These are phyloP conservation scores for Dasypogon diadema DNA, from an alignment of 2,888 invertebrate genomes.

Conservation along the genomic window DNA sequence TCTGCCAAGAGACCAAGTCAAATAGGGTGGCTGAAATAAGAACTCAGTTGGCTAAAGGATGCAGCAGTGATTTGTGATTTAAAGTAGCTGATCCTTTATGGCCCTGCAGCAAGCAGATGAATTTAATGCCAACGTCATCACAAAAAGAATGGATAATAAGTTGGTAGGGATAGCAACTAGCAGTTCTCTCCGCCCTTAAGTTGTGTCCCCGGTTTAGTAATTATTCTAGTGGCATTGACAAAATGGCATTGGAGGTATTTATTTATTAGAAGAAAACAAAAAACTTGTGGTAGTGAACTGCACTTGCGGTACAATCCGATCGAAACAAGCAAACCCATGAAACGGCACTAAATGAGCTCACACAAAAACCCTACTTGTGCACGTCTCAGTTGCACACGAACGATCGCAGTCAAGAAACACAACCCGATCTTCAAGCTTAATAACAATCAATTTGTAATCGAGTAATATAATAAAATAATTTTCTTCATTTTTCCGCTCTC, in stretches of 20 bases:
- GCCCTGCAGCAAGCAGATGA: not conserved
- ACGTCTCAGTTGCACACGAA: conserved; percentile 43
- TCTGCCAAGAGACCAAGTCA: not conserved
- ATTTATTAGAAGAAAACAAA: too few relatives aligned
- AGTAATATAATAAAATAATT: conserved; percentile 57
- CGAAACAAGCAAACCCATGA: too few relatives aligned
- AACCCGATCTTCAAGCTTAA: conserved; percentile 56
- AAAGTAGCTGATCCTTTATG: not conserved
- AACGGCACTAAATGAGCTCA: not conserved
- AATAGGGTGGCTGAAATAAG: conserved; percentile 24
- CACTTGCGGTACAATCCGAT: too few relatives aligned
- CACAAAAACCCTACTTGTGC: conserved; percentile 23
- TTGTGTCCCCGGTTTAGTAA: too few relatives aligned
- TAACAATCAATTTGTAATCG: conserved; percentile 67
- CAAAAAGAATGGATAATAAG: too few relatives aligned
- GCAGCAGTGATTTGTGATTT: not conserved
- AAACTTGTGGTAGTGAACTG: too few relatives aligned
- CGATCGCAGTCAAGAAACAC: conserved; percentile 20
- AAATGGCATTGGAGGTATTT: too few relatives aligned
- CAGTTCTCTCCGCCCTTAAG: not conserved
- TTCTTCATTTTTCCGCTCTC: conserved; percentile 61
- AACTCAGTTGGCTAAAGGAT: too few relatives aligned
- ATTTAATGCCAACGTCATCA: not conserved
- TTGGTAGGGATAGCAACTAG: too few relatives aligned
- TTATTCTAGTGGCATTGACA: too few relatives aligned